Conservation (phyloP, 1,140 invertebrate species). For the Cephus cinctus region DNA sequence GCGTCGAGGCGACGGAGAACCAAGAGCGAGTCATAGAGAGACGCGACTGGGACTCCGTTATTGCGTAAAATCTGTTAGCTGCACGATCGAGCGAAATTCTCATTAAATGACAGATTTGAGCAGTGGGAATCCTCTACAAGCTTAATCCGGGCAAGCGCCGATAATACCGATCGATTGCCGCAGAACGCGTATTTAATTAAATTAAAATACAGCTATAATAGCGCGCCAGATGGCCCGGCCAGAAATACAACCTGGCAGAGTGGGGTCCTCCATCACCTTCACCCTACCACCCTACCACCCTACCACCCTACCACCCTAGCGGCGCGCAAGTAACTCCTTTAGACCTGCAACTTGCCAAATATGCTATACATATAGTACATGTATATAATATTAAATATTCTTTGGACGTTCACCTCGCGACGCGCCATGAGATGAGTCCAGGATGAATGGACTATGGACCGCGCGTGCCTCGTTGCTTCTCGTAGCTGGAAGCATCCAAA, state of each 20-base stretch:
- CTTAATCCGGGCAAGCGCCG: slow-evolving; percentile 50
- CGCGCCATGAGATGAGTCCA: no score
- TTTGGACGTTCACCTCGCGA: no score
- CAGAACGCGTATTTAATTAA: slow-evolving; percentile 51
- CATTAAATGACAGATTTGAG: slow-evolving; percentile 55
- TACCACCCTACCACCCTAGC: slow-evolving; percentile 5
- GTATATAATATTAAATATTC: no score
- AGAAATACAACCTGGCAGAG: slow-evolving; percentile 49
- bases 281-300: no score
- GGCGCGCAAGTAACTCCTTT: slow-evolving; percentile 45
- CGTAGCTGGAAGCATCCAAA: no score
- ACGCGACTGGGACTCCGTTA: neutral
- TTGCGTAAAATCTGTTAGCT: slow-evolving; percentile 47
- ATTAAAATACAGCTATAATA: slow-evolving; percentile 57
- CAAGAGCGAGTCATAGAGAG: no score
- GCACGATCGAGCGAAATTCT: slow-evolving; percentile 48
- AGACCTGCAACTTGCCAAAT: slow-evolving; percentile 51
- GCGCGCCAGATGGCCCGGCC: slow-evolving; percentile 50
- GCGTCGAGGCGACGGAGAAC: no score
- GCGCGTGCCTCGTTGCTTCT: no score
- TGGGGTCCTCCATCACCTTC: slow-evolving; percentile 9
- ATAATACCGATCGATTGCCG: slow-evolving; percentile 53
- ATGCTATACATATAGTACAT: no score
- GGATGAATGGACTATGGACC: no score
- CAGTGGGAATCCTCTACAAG: slow-evolving; percentile 33